phyloP scores from a whole-genome alignment of 2,113 vertebrate species.

The Hystrix brachyura region DNA sequence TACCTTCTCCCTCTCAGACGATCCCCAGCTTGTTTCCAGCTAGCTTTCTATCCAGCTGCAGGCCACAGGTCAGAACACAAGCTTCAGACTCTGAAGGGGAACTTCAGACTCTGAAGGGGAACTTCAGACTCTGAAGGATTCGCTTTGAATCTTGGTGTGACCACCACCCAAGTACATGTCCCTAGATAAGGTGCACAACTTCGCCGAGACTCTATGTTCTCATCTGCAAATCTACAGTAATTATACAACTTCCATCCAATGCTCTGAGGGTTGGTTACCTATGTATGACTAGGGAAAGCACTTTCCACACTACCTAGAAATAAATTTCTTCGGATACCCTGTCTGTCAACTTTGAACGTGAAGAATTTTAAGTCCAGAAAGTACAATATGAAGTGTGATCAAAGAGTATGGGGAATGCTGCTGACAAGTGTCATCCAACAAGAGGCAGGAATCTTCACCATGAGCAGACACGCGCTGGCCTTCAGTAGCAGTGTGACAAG shows the following conservation, averaged over 20 bases:
- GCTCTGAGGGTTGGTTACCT: background rate
- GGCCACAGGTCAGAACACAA: background rate
- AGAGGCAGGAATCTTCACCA: background rate
- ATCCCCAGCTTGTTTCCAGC: background rate
- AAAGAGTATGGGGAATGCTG: background rate
- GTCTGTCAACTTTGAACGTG: background rate
- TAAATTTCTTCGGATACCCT: background rate
- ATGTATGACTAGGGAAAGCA: background rate
- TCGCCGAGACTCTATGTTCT: background rate
- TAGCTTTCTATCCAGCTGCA: background rate
- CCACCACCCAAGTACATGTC: background rate
- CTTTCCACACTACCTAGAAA: background rate
- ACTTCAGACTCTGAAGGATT: background rate
- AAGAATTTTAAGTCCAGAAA: background rate
- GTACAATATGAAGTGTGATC: background rate
- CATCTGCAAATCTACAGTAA: background rate
- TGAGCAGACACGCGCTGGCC: background rate
- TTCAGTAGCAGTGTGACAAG: background rate
- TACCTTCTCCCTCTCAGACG: fast-evolving
- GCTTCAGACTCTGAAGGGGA: background rate
- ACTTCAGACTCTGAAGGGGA: background rate
- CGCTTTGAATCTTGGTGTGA: background rate
- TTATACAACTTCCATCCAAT: background rate
- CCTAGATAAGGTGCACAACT: background rate
- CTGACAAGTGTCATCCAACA: background rate